Evolutionary conservation across 2,797 vertebrate species (phyloP).

Genomic region (Hylomyscus alleni): DNA sequence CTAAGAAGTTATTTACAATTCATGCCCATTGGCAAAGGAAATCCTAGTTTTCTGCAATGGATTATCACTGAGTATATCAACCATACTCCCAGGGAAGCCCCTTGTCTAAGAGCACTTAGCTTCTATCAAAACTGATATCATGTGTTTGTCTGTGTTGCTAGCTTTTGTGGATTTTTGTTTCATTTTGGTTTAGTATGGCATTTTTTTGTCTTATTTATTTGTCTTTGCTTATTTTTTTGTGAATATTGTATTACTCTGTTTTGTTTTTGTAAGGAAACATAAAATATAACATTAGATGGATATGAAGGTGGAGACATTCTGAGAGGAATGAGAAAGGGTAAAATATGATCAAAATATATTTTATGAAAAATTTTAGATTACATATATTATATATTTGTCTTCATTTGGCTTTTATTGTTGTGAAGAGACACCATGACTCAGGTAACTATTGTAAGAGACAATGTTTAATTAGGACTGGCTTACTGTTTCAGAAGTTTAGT

Average conservation of each 20-base stretch:
- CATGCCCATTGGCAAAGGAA: neutral
- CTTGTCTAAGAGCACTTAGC: neutral
- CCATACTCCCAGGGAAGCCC: neutral
- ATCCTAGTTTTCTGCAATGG: neutral
- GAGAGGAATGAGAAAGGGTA: neutral
- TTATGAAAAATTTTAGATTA: no score
- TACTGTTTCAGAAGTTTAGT: no score
- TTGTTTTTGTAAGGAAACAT: neutral
- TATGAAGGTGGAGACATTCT: neutral
- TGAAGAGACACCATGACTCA: no score
- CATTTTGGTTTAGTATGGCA: neutral
- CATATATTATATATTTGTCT: no score
- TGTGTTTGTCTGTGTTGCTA: neutral
- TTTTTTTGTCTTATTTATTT: neutral
- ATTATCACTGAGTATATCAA: neutral
- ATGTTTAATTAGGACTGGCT: no score
- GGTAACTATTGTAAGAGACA: no score
- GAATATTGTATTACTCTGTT: neutral
- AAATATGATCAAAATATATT: neutral
- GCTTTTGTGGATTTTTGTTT: neutral
- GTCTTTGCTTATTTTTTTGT: neutral
- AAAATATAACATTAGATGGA: neutral
- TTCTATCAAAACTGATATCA: neutral
- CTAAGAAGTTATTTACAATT: neutral
- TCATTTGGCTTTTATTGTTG: no score